phyloP scores from a whole-genome alignment of 2,888 invertebrate genomes.

The Invenusta paracnida region DNA sequence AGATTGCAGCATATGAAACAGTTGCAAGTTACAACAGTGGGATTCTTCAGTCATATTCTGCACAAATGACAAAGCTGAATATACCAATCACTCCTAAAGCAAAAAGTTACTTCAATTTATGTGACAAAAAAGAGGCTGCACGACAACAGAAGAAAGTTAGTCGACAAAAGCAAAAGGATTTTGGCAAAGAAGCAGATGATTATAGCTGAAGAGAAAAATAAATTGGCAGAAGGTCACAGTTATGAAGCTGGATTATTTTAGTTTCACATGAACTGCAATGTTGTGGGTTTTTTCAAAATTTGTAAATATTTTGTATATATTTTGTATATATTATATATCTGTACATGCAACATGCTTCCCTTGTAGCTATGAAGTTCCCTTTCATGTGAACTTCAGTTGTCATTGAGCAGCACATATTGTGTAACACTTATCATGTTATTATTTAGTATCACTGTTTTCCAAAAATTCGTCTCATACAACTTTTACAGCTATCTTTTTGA shows the following conservation, averaged over 20 bases:
- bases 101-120: not conserved
- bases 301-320: not conserved
- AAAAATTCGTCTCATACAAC: not conserved
- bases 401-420: not conserved
- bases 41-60: not conserved
- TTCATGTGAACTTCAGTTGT: not conserved
- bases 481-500: not conserved
- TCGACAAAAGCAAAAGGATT: not conserved
- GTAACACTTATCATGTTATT: not conserved
- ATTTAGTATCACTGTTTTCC: not conserved
- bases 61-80: not conserved
- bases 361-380: not conserved
- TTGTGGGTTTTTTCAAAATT: not conserved
- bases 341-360: not conserved
- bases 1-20: not conserved
- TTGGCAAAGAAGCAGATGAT: not conserved
- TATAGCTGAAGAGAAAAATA: not conserved
- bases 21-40: not conserved
- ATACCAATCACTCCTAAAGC: not conserved
- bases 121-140: not conserved
- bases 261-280: not conserved
- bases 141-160: not conserved
- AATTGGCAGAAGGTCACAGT: not conserved
- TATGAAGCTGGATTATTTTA: not conserved
- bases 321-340: not conserved